Percentiles rank a stretch among this genome's conserved stretches.
Evolutionary conservation across 2,113 vertebrate genomes (phyloP).

Genomic region (Apteryx owenii): DNA sequence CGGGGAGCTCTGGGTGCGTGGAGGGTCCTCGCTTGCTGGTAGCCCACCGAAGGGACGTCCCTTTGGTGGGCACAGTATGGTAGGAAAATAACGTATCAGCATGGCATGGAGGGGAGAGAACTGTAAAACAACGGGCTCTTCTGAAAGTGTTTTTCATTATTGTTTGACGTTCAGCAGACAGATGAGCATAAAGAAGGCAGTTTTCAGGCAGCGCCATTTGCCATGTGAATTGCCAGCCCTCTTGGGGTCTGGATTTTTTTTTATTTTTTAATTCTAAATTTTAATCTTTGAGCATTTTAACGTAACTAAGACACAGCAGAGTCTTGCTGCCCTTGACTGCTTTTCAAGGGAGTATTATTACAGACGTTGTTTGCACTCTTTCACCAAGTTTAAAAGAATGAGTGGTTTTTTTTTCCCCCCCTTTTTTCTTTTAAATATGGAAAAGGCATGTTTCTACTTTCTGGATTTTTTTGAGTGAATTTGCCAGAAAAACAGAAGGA

Average conservation of each 20-base stretch:
- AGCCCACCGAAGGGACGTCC: not conserved
- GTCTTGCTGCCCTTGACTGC: not conserved
- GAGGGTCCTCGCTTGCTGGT: not conserved
- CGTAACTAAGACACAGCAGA: not conserved
- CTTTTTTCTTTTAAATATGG: not conserved
- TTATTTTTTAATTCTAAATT: not conserved
- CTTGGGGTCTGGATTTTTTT: not conserved
- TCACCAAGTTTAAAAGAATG: not conserved
- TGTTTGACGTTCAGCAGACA: not conserved
- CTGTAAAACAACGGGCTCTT: not conserved
- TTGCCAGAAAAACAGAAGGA: not conserved
- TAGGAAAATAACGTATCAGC: not conserved
- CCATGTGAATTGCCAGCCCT: not conserved
- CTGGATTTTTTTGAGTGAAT: not conserved
- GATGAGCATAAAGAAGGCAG: not conserved
- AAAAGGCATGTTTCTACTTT: not conserved
- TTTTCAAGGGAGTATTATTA: not conserved
- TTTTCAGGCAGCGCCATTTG: not conserved
- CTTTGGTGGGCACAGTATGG: not conserved
- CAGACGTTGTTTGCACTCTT: not conserved
- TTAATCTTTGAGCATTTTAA: not conserved
- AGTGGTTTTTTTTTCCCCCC: too few species aligned
- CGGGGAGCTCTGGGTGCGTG: fast-evolving
- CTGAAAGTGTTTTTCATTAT: not conserved
- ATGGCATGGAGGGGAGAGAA: fast-evolving